phyloP scores from a whole-genome alignment of 2,888 invertebrate species.

The Platyscelio sp. region DNA sequence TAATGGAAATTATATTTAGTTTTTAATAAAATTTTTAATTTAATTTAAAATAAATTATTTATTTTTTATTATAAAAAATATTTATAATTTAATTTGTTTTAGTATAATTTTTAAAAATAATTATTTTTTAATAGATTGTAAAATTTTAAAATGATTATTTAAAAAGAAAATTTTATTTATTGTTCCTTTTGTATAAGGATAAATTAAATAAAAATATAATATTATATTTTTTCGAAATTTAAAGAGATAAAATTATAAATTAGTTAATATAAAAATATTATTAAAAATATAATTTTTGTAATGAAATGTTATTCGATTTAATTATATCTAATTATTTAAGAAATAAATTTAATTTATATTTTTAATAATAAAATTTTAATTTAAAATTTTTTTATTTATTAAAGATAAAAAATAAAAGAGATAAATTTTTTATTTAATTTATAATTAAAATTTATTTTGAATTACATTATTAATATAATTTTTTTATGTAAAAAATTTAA shows the following conservation, averaged over 20 bases:
- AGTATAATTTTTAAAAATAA: neutral
- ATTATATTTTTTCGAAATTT: conserved; percentile 46
- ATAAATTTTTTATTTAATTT: conserved; percentile 85
- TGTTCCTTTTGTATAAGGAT: conserved; percentile 92
- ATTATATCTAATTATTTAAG: conserved; percentile 90
- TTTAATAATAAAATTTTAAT: conserved; percentile 83
- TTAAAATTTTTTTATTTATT: conserved; percentile 79
- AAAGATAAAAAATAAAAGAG: conserved; percentile 79
- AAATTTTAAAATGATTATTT: conserved; percentile 85
- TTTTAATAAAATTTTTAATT: conserved; percentile 38
- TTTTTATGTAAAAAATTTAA: neutral
- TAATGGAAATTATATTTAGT: conserved; percentile 60
- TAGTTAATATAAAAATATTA: too few relatives aligned
- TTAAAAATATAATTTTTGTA: conserved; percentile 88
- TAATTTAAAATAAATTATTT: conserved; percentile 50
- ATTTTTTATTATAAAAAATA: conserved; percentile 85
- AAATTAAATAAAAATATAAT: conserved; percentile 86
- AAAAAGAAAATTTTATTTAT: conserved; percentile 87
- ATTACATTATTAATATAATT: neutral
- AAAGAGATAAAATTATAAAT: conserved; percentile 88
- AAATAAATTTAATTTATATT: conserved; percentile 87
- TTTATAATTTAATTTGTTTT: conserved; percentile 77
- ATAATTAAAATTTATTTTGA: conserved; percentile 76
- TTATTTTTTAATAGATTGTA: neutral
- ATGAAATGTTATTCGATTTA: conserved; percentile 89